phyloP scores from a whole-genome alignment of 2,113 vertebrate genomes.

The Barbus barbus region DNA sequence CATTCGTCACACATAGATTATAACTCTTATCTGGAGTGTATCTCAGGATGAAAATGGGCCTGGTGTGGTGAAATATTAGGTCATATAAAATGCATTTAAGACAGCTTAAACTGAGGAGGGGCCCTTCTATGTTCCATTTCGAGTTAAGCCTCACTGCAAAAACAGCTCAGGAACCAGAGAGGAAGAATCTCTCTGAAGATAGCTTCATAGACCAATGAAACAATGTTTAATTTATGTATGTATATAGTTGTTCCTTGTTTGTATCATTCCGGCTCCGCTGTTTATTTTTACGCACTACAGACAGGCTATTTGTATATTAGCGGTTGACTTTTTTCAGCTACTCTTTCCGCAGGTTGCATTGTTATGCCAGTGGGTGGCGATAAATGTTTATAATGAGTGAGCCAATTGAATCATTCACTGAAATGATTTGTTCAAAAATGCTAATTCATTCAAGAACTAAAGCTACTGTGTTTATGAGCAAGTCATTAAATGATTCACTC shows the following conservation, averaged over 20 bases:
- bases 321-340: neutral
- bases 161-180: slow-evolving; percentile 34
- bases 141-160: slow-evolving; percentile 47
- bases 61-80: slow-evolving; percentile 74
- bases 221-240: neutral
- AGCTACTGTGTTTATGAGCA: neutral
- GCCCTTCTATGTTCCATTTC: slow-evolving; percentile 58
- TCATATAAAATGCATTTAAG: slow-evolving; percentile 67
- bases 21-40: slow-evolving; percentile 74
- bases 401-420: neutral
- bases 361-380: neutral
- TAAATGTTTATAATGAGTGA: neutral
- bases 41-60: slow-evolving; percentile 71
- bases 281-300: neutral
- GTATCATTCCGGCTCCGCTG: neutral
- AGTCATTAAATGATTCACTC: neutral
- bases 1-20: slow-evolving; percentile 74
- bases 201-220: slow-evolving; percentile 21
- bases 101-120: slow-evolving; percentile 65
- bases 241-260: neutral
- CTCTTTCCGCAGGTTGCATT: neutral
- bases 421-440: neutral
- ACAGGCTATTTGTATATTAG: neutral
- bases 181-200: slow-evolving; percentile 37
- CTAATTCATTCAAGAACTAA: neutral